Base-by-base conservation (phyloP, 2,113 vertebrate species). In the Tylochromis polylepis region DNA sequence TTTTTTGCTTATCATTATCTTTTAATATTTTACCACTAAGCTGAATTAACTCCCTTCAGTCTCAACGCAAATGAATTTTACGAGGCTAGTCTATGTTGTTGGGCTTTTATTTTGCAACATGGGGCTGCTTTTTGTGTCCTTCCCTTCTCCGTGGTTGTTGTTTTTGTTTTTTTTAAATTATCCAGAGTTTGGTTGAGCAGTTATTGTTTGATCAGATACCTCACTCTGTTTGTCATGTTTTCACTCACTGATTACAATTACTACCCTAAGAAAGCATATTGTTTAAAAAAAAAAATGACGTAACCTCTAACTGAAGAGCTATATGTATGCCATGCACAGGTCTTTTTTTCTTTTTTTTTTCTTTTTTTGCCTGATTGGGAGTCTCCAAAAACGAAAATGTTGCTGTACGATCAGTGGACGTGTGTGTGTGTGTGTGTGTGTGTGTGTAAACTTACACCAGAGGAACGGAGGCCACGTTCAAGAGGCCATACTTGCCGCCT, bases 401-500 rank as follows among this genome's bases (percentile, higher is more conserved):
- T 75, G 34, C 65, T 60, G 11, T 62, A 3, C n/a, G 31, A 6
- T 41, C 62, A 36, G n/a, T 58, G 93, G 91, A 95, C 93, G 87
- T 83, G 34, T 82, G 81, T 36, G 31, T 36, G 36, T 18, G 31
- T 62, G 87, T 83, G 34, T 82, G 81, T 36, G 31, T 36, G 36
- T 18, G 31, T 62, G 36, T 62, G 79, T 62, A 87, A 49, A 31
- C 59, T 72, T 84, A 55, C 22, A 8, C 14, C 8, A 1, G 20
- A 85, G 84, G 49, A 78, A 59, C 46, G 31, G 94, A 96, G 22
- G 96, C 38, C 29, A 8, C 8, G 58, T 57, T 65, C 49, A 96
- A 93, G 96, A 96, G 96, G 97, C 95, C 96, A 96, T 96, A 96
- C 96, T 96, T 96, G 94, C 97, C 96, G 96, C 97, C 96, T 43